Evolutionary conservation across 2,797 vertebrate species (phyloP).

Genomic region (Pteropus rufus): DNA sequence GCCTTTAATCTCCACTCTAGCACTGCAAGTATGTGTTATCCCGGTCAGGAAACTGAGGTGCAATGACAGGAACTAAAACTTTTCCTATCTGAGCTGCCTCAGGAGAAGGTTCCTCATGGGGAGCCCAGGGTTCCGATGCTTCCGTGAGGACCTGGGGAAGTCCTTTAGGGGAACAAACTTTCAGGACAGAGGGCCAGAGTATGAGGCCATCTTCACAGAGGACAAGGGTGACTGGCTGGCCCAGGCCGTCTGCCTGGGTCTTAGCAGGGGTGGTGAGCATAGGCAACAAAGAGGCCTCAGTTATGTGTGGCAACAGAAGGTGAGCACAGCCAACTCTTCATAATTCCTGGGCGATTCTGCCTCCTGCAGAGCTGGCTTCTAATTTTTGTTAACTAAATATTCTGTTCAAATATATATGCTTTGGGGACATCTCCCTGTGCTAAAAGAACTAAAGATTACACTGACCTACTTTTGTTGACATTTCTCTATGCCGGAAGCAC

Average conservation of each 20-base stretch:
- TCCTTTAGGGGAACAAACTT: fast-evolving
- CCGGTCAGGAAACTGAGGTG: neutral
- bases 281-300: neutral
- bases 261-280: neutral
- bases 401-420: neutral
- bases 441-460: neutral
- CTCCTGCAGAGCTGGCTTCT: neutral
- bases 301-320: neutral
- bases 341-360: neutral
- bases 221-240: neutral
- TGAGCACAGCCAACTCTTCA: neutral
- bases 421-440: neutral
- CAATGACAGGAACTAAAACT: neutral
- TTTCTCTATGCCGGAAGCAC: neutral
- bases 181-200: neutral
- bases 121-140: neutral
- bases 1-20: neutral
- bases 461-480: neutral
- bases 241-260: neutral
- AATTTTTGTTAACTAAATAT: neutral
- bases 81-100: neutral
- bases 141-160: neutral
- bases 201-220: neutral
- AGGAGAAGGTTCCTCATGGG: neutral
- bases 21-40: neutral